phyloP scores from a whole-genome alignment of 2,113 vertebrate genomes.

The Sprattus sprattus region DNA sequence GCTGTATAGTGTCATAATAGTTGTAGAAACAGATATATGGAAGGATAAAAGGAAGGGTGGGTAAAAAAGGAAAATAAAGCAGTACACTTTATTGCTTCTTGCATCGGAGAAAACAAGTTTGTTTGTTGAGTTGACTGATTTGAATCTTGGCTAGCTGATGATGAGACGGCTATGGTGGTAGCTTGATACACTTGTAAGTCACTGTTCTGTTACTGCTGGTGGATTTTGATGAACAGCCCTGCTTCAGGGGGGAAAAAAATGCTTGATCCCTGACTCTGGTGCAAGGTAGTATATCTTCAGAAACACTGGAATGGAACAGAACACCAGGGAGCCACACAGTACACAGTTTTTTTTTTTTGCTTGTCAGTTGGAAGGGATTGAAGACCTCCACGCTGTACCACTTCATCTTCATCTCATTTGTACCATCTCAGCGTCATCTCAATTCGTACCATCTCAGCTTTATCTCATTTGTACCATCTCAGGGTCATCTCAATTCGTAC shows the following conservation, averaged over 20 bases:
- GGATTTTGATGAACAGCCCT: conserved; percentile 26
- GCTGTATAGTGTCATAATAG: neutral
- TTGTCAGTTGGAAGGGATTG: neutral
- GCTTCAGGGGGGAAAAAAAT: conserved; percentile 33
- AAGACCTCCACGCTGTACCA: neutral
- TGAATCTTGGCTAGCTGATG: conserved; percentile 25
- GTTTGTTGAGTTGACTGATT: conserved; percentile 19
- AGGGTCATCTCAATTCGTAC: too few relatives aligned
- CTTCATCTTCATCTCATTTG: neutral
- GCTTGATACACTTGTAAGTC: conserved; percentile 24
- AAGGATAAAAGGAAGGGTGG: neutral
- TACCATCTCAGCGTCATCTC: neutral
- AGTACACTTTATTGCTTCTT: too few relatives aligned
- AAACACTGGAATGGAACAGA: neutral
- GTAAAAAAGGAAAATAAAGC: neutral
- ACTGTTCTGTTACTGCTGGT: conserved; percentile 8
- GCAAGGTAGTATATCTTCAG: conserved; percentile 30
- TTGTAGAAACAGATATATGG: neutral
- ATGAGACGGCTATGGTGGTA: neutral
- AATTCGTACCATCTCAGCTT: neutral
- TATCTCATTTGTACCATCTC: neutral
- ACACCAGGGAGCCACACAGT: neutral
- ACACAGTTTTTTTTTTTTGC: neutral
- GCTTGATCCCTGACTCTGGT: conserved; percentile 12
- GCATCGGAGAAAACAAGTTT: neutral